phyloP scores from a whole-genome alignment of 2,113 vertebrate species.

The Neotragus pygmaeus region DNA sequence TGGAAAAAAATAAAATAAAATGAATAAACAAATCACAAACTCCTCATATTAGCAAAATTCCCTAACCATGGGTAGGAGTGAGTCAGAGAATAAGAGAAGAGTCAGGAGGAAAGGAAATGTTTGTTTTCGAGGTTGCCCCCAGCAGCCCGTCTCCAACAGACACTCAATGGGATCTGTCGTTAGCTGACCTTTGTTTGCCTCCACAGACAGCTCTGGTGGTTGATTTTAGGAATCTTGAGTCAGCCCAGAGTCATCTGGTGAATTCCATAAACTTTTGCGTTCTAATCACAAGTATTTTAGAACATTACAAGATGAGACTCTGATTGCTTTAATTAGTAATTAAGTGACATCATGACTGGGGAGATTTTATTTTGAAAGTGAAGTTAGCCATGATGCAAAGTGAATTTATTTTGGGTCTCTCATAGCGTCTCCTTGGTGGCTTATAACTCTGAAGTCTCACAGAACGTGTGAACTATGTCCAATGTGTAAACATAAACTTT shows the following conservation, averaged over 20 bases:
- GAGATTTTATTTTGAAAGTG: constrained; percentile 47
- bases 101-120: background rate
- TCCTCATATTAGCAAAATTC: background rate
- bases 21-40: background rate
- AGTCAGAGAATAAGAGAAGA: background rate
- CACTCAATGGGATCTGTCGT: rapidly evolving
- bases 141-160: rapidly evolving
- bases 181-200: rapidly evolving
- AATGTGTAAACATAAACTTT: background rate
- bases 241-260: background rate
- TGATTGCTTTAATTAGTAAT: constrained; percentile 56
- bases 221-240: background rate
- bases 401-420: background rate
- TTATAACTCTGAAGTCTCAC: background rate
- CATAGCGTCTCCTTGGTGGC: rapidly evolving
- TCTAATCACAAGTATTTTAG: background rate
- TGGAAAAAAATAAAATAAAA: background rate
- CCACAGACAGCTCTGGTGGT: background rate
- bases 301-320: background rate
- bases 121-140: too few species aligned
- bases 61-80: background rate
- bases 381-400: background rate
- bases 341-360: constrained; percentile 47
- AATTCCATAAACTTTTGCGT: background rate
- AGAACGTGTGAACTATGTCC: background rate